Base-by-base conservation (phyloP, 2,113 vertebrate genomes). In the Pedionomus torquatus region DNA sequence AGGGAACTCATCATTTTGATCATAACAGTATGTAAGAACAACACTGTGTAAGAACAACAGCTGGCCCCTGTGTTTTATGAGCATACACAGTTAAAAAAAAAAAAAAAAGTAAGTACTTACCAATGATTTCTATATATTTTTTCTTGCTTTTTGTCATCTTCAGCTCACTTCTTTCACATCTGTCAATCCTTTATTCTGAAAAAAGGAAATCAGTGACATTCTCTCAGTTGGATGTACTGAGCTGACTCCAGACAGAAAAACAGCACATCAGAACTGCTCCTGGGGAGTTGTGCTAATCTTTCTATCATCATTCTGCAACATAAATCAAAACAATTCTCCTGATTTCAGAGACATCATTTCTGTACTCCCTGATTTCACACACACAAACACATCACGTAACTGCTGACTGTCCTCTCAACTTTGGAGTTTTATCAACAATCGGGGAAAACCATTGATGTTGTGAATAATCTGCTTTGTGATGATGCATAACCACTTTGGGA, bases 141-240 rank as follows among this genome's bases (percentile, higher is more conserved):
- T 35, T 16, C 30, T 77, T 3, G 1, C 0, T 39, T 88, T 92
- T 83, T 83, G 37, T 89, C 17, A 31, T 93, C 28, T 81, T 82
- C 54, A 48, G 30, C 41, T 69, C 9, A 18, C 39, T 80, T 35
- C 21, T 70, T 94, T 80, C 49, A 26, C 24, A 31, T 74, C 86
- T 83, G 25, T 60, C n/a, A 81, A 3, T 69, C 37, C 18, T 74
- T 77, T n/a, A 21, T 83, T 86, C 17, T 66, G 81, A 83, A 89
- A 77, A 83, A 83, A 89, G 60, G 54, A 89, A 96, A 93, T 94
- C 58, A 94, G 83, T 70, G 58, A 61, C 46, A 74, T 74, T 91
- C 14, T 37, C 35, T 86, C 43, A 25, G 33, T 65, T 94, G 41
- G 31, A 41, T 54, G 17, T 65, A 58, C 51, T 48, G 72, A 94